Conservation (phyloP, 2,113 vertebrate genomes). For the Agelaius phoeniceus region DNA sequence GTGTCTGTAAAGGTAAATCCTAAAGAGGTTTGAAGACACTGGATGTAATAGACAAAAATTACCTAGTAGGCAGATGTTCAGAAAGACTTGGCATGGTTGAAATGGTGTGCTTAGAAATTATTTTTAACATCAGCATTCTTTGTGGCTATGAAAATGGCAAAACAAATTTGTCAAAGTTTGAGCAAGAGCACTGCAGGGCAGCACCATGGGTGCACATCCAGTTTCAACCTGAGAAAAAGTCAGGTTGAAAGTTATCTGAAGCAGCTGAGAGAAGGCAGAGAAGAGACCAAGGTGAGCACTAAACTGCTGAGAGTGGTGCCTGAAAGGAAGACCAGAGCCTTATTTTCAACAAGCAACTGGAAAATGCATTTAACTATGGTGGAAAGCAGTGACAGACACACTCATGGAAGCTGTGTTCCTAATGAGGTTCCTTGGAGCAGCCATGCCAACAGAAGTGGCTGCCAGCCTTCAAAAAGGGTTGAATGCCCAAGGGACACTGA, state of each 20-base stretch:
- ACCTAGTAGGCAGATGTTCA: neutral
- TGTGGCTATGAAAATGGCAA: neutral
- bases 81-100: neutral
- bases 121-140: neutral
- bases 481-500: neutral
- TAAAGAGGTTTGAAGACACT: neutral
- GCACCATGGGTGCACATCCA: accelerated
- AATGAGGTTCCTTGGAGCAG: neutral
- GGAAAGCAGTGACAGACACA: neutral
- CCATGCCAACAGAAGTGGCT: accelerated
- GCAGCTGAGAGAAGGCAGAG: neutral
- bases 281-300: neutral
- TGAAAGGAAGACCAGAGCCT: neutral
- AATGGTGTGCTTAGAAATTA: neutral
- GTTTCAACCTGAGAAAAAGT: neutral
- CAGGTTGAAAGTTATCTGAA: neutral
- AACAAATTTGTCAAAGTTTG: neutral
- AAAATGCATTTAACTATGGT: neutral
- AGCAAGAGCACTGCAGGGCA: neutral
- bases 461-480: neutral
- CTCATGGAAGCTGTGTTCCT: neutral
- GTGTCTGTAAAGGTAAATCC: neutral
- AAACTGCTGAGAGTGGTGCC: neutral
- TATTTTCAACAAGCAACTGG: neutral
- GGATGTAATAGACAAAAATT: neutral